Base-by-base conservation (phyloP, 2,888 invertebrate genomes). In the Heliconius charithonia region DNA sequence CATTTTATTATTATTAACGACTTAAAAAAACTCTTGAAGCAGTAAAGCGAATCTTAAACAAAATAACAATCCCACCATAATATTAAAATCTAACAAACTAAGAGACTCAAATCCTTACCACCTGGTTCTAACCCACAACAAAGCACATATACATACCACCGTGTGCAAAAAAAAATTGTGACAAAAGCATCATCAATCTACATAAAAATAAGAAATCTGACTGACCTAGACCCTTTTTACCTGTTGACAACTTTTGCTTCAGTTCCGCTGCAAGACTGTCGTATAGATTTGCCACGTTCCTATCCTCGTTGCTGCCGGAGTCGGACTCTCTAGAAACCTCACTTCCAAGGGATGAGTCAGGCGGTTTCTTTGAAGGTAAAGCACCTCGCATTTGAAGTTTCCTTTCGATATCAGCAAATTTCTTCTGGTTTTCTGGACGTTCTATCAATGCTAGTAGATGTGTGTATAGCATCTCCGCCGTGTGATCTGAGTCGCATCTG, bases 221-320 rank as follows among this genome's bases (percentile, higher is more conserved):
- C 94, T 94, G 89, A 95, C 94, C 94, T 94, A 94, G 79, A 81
- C 93, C 94, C 83, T 91, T 91, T 94, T 95, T 95, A 93, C 95
- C 95, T 93, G 95, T 90, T 90, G 96, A 87, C 95, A 96, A 87
- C 95, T 96, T 94, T 85, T 94, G 90, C 84, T 98, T 96, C 83
- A 99, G 92, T 88, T 99, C 99, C 0, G 98, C 98, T 2, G 98
- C 98, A 83, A 99, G 95, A 63, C 98, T 98, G 89, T 98, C 98
- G 89, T 98, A 99, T 13, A 98, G 95, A 81, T 97, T 97, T 37
- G 97, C 96, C 41, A 97, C 95, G 63, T 93, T 96, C 91, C 96
- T 93, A 86, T 97, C 97, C 89, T 97, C 96, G 84, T 96, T 96
- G 87, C 96, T 96, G 85, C 97, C 96, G 12, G 96, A 96, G 87